These are phyloP conservation scores for Dryococelus australis DNA, from an alignment of 2,888 invertebrate genomes.

Conservation along the genomic window DNA sequence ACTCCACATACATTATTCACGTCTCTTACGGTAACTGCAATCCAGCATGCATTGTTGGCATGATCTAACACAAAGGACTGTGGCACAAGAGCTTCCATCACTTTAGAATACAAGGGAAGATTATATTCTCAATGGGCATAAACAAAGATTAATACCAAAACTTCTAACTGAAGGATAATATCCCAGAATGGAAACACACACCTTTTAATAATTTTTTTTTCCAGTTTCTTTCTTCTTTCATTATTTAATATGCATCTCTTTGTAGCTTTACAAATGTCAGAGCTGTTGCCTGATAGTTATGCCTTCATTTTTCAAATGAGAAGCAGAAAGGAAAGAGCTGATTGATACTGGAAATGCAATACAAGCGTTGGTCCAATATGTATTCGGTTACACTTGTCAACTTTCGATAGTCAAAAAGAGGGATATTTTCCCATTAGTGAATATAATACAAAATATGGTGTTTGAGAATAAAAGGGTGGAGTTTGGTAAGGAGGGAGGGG, in stretches of 20 bases:
- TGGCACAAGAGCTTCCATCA: constrained; percentile 2
- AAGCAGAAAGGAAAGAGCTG: constrained; percentile 11
- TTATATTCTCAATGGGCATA: background rate
- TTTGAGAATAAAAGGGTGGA: too few relatives aligned
- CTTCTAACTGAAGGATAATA: background rate
- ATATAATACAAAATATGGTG: too few relatives aligned
- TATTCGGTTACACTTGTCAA: too few relatives aligned
- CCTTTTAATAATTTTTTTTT: constrained; percentile 13
- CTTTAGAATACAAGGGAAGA: background rate
- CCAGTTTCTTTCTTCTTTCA: background rate
- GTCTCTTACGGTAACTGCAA: constrained; percentile 3
- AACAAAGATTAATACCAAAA: background rate
- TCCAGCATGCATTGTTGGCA: constrained; percentile 8
- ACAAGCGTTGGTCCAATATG: background rate
- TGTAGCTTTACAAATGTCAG: background rate
- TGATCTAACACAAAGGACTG: constrained; percentile 12
- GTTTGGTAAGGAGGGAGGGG: too few relatives aligned
- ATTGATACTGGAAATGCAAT: background rate
- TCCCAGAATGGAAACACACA: background rate
- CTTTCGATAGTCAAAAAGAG: too few relatives aligned
- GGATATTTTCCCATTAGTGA: too few relatives aligned
- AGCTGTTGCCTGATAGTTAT: background rate
- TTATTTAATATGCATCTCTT: constrained; percentile 18
- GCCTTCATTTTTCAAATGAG: constrained; percentile 6
- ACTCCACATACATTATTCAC: background rate